These are phyloP conservation scores for Danio kyathit DNA, from an alignment of 2,797 vertebrate genomes.

Conservation along the genomic window DNA sequence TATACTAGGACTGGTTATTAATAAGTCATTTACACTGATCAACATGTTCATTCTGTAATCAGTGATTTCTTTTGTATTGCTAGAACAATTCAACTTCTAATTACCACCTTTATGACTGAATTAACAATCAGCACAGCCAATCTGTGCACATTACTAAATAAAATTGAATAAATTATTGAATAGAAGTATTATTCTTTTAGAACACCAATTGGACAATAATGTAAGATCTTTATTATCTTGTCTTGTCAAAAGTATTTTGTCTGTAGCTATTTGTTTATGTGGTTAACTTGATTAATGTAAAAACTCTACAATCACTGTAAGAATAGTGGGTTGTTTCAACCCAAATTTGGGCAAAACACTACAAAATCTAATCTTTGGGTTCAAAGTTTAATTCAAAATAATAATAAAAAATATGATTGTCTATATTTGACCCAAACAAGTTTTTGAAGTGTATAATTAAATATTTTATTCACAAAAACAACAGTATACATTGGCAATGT, in stretches of 20 bases:
- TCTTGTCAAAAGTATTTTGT: not conserved
- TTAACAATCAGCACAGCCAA: not conserved
- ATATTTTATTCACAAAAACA: not conserved
- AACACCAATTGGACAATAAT: no score
- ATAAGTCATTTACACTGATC: not conserved
- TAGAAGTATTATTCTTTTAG: no score
- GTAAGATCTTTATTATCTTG: not conserved
- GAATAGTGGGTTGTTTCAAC: no score
- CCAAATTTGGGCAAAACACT: no score
- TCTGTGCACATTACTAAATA: not conserved
- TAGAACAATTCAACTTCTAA: not conserved
- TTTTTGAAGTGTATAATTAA: not conserved
- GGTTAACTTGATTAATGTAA: not conserved
- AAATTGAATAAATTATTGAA: no score
- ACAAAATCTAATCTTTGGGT: no score
- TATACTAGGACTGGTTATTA: not conserved
- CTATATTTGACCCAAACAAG: no score
- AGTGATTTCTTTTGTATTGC: not conserved
- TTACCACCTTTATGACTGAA: slow-evolving; percentile 1
- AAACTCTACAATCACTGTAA: no score
- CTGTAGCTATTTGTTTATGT: not conserved
- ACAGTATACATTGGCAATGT: not conserved
- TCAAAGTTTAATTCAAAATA: no score
- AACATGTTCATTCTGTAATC: not conserved
- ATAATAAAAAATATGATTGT: no score